Evolutionary conservation across 2,797 vertebrate genomes (phyloP).

Genomic region (Eidolon dupreanum): DNA sequence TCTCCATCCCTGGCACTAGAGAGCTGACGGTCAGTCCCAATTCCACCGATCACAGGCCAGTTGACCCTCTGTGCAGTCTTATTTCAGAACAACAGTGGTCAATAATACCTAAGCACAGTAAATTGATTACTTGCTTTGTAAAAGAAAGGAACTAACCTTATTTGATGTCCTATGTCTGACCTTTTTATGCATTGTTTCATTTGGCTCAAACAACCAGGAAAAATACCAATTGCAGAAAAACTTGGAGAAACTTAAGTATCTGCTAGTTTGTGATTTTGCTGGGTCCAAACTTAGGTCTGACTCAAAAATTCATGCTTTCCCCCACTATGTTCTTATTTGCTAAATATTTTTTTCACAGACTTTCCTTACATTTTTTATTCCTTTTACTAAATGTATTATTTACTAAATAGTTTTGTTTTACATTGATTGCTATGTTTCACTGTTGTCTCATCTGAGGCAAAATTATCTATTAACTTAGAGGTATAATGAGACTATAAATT

Average conservation of each 20-base stretch:
- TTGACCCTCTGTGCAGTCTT: not conserved
- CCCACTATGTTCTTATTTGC: not conserved
- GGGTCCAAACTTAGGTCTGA: not conserved
- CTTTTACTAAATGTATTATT: not conserved
- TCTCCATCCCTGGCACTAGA: not conserved
- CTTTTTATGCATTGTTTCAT: not conserved
- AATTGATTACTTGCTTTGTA: conserved; percentile 2
- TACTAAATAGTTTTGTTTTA: not conserved
- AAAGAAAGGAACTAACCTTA: conserved; percentile 31
- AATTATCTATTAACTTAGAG: not conserved
- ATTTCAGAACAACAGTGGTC: not conserved
- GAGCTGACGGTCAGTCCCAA: not conserved
- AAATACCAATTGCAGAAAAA: not conserved
- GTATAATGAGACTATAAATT: not conserved
- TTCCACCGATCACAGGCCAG: not conserved
- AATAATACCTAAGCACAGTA: not conserved
- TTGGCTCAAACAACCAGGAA: not conserved
- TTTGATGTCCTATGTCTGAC: not conserved
- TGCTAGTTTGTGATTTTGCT: not conserved
- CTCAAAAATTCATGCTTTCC: not conserved
- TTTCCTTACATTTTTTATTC: not conserved
- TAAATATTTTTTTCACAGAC: not conserved
- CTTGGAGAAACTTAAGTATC: not conserved
- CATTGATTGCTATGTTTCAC: not conserved
- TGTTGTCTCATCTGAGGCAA: not conserved